Evolutionary conservation across 2,113 vertebrate genomes (phyloP).

Genomic region (Terrapene triunguis): DNA sequence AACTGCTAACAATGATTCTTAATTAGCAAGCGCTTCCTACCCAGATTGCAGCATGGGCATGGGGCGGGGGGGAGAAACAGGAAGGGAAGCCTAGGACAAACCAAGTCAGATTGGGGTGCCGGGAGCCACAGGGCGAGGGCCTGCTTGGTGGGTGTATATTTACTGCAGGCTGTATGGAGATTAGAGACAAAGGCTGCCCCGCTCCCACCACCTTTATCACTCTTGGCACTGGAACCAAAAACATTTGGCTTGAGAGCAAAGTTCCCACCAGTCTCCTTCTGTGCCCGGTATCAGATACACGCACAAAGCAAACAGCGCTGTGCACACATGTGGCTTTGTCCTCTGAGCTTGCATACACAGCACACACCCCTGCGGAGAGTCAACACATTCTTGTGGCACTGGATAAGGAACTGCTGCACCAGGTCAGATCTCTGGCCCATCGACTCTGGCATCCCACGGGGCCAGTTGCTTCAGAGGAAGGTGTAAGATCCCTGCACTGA

Average conservation of each 20-base stretch:
- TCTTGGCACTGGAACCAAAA: background rate
- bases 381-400: too few species aligned
- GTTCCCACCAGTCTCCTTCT: background rate
- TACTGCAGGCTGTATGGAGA: fast-evolving
- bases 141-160: fast-evolving
- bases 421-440: background rate
- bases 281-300: background rate
- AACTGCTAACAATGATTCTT: conserved; percentile 71
- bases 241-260: background rate
- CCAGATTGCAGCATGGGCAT: background rate
- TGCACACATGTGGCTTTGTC: background rate
- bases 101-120: background rate
- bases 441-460: too few species aligned
- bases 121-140: background rate
- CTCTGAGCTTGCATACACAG: background rate
- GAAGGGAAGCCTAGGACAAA: background rate
- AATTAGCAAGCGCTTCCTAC: conserved; percentile 48
- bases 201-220: background rate
- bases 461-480: background rate
- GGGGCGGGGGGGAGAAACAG: background rate
- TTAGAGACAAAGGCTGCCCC: background rate
- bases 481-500: background rate
- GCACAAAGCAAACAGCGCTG: background rate
- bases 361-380: background rate
- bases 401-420: background rate